Conservation (phyloP, 2,797 vertebrate species). For the Neostethus bicornis region DNA sequence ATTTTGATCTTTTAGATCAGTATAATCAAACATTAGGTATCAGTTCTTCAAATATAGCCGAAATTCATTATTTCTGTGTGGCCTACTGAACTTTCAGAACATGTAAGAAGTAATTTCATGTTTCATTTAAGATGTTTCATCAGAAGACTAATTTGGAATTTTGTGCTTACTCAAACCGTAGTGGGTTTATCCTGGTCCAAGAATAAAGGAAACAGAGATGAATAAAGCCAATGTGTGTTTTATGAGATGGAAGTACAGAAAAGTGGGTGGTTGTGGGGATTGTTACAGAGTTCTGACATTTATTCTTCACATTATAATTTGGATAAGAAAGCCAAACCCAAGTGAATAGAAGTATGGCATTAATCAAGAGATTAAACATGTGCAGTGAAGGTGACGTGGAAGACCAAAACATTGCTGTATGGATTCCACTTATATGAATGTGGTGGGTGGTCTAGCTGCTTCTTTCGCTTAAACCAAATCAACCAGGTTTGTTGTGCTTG, state of each 20-base stretch:
- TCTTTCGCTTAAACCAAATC: slow-evolving; percentile 51
- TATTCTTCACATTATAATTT: slow-evolving; percentile 73
- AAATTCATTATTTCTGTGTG: slow-evolving; percentile 16
- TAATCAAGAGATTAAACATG: slow-evolving; percentile 64
- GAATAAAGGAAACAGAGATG: slow-evolving; percentile 51
- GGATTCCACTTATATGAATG: slow-evolving; percentile 30
- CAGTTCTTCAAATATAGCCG: not conserved
- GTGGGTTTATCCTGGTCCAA: slow-evolving; percentile 51
- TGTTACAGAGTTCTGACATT: slow-evolving; percentile 64
- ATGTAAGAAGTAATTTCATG: slow-evolving; percentile 45
- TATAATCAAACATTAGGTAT: not conserved
- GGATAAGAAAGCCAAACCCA: slow-evolving; percentile 59
- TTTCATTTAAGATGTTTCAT: slow-evolving; percentile 57
- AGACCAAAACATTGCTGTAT: slow-evolving; percentile 41
- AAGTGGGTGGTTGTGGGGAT: slow-evolving; percentile 35
- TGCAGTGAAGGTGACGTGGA: slow-evolving; percentile 27
- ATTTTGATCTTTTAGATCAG: no score
- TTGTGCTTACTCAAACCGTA: slow-evolving; percentile 69
- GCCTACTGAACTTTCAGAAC: slow-evolving; percentile 12
- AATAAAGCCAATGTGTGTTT: slow-evolving; percentile 70
- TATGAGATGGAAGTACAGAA: slow-evolving; percentile 49
- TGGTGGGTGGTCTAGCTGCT: slow-evolving; percentile 65
- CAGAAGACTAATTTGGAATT: slow-evolving; percentile 52
- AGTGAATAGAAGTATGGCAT: slow-evolving; percentile 62
- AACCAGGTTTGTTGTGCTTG: slow-evolving; percentile 32